Conservation (phyloP, 2,888 invertebrate species). For the Ceramica pisi region DNA sequence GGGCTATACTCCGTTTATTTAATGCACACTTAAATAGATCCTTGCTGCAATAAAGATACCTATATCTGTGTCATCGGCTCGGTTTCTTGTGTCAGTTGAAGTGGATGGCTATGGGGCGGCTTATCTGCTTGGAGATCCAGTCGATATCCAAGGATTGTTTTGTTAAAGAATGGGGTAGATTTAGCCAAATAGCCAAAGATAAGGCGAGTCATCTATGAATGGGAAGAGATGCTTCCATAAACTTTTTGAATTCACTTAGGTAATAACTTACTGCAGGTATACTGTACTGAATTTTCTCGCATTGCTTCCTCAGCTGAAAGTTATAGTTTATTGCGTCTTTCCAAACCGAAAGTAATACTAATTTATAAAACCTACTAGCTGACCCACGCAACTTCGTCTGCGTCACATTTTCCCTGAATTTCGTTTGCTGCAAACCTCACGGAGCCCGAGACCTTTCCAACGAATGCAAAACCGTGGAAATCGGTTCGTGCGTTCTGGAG, state of each 20-base stretch:
- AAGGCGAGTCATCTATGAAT: not conserved
- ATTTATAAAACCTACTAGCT: no score
- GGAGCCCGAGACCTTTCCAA: no score
- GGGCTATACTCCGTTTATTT: conserved; percentile 72
- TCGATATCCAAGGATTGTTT: conserved; percentile 16
- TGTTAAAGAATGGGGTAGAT: not conserved
- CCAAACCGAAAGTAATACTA: not conserved
- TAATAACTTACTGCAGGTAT: no score
- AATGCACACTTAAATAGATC: conserved; percentile 74
- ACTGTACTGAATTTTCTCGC: no score
- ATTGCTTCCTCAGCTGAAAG: not conserved
- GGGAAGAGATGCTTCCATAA: not conserved
- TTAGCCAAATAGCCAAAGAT: not conserved
- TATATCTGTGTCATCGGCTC: conserved; percentile 43
- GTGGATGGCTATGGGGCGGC: not conserved
- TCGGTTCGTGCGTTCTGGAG: no score
- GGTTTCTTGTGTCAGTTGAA: conserved; percentile 14
- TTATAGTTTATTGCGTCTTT: not conserved
- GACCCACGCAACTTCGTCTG: no score
- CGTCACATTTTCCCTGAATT: no score
- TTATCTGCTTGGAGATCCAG: conserved; percentile 30
- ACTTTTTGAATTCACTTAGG: not conserved
- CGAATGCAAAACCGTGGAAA: no score
- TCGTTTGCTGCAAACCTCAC: no score
- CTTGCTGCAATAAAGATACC: conserved; percentile 49